Evolutionary conservation across 2,888 invertebrate species (phyloP).

Genomic region (Branchellion lobata): DNA sequence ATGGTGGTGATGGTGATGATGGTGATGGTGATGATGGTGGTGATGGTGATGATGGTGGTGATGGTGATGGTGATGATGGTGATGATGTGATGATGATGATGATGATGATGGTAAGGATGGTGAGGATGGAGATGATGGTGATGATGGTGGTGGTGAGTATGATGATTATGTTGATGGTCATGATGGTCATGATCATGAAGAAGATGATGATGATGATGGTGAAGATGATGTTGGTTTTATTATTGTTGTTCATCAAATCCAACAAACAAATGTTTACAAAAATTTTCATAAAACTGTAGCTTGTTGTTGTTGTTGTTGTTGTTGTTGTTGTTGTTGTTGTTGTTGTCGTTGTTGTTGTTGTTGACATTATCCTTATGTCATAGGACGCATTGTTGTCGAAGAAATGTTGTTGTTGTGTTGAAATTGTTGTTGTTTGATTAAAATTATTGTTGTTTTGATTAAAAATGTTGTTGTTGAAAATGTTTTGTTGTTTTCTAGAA

Average conservation of each 20-base stretch:
- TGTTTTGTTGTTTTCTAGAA: not conserved
- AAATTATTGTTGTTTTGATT: too few relatives aligned
- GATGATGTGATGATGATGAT: slow-evolving; percentile 15
- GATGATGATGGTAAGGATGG: slow-evolving; percentile 18
- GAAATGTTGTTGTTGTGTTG: too few relatives aligned
- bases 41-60: slow-evolving; percentile 32
- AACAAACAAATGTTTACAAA: not conserved
- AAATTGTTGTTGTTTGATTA: too few relatives aligned
- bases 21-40: not conserved
- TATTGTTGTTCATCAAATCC: not conserved
- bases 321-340: slow-evolving; percentile 14
- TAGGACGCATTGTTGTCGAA: not conserved
- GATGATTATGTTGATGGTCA: not conserved
- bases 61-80: slow-evolving; percentile 18
- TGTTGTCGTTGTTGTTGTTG: slow-evolving; percentile 6
- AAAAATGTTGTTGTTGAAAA: not conserved
- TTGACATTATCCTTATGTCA: not conserved
- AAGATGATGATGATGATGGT: not conserved
- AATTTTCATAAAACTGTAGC: not conserved
- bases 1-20: not conserved
- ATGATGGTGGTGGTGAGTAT: not conserved
- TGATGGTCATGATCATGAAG: not conserved
- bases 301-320: not conserved
- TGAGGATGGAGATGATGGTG: slow-evolving; percentile 4
- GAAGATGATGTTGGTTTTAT: not conserved